A percentile compares a stretch with the other conserved stretches of the same genome.
These are phyloP conservation scores for Rhinella marina DNA, from an alignment of 2,797 vertebrate species.

Conservation along the genomic window DNA sequence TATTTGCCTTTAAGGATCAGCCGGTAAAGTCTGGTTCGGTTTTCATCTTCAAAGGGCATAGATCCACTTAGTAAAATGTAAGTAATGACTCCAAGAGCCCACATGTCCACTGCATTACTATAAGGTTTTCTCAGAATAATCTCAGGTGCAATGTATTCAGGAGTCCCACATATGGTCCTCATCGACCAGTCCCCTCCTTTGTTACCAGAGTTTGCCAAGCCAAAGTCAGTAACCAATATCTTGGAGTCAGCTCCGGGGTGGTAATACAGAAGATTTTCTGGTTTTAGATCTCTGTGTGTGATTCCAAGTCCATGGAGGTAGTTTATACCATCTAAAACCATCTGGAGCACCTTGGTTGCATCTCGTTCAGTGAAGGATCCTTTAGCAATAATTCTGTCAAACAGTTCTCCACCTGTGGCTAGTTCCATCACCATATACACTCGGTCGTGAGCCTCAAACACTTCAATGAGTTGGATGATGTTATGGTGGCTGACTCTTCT, in stretches of 20 bases:
- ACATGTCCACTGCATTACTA: conserved; percentile 98
- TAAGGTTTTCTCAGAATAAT: conserved; percentile 96
- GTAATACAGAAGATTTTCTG: conserved; percentile 97
- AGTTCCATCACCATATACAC: conserved; percentile 99
- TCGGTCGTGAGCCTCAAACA: conserved; percentile 93
- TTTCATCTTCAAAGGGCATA: conserved; percentile 99
- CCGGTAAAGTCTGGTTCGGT: conserved; percentile 93
- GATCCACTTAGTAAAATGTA: conserved; percentile 97
- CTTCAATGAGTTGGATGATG: conserved; percentile 97
- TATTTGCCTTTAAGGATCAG: conserved; percentile 98
- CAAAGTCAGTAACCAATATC: conserved; percentile 98
- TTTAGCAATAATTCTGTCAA: conserved; percentile 94
- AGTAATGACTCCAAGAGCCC: conserved; percentile 95
- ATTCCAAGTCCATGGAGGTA: conserved; percentile 95
- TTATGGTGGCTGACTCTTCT: conserved; percentile 93
- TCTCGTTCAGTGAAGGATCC: conserved; percentile 97
- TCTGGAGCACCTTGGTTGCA: conserved; percentile 93
- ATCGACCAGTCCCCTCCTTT: conserved; percentile 97
- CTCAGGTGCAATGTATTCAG: conserved; percentile 97
- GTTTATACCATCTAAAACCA: conserved; percentile 94
- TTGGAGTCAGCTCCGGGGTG: conserved; percentile 96
- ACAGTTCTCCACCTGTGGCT: conserved; percentile 95
- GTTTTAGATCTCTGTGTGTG: conserved; percentile 96
- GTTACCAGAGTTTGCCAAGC: conserved; percentile 93
- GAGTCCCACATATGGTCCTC: conserved; percentile 98